phyloP scores from a whole-genome alignment of 64 coral and sea anemone species.

The Pocillopora verrucosa region DNA sequence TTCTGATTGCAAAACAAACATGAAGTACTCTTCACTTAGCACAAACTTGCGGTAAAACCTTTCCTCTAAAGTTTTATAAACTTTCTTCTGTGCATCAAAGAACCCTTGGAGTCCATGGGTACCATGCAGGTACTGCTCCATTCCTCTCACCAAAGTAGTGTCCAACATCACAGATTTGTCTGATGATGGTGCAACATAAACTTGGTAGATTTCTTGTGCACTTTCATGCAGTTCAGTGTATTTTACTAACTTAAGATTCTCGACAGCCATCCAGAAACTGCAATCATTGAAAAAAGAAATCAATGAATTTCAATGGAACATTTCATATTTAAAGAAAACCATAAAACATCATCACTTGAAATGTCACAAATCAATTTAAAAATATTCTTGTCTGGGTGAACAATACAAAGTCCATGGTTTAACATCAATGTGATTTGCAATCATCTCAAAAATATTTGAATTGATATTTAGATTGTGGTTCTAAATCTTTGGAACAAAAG shows the following conservation, averaged over 20 bases:
- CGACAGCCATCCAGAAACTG: conserved; percentile 95
- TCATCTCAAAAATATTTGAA: not conserved
- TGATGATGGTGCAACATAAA: conserved; percentile 83
- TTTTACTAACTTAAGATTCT: conserved; percentile 83
- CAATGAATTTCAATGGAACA: not conserved
- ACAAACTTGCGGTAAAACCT: conserved; percentile 90
- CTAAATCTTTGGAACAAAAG: too few species aligned
- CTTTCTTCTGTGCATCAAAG: conserved; percentile 88
- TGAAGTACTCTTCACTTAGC: conserved; percentile 80
- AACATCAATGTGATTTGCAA: not conserved
- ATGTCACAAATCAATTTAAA: too few species aligned
- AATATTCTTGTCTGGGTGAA: not conserved
- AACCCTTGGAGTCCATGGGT: conserved; percentile 64
- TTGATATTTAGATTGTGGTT: too few species aligned
- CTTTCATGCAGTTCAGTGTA: conserved; percentile 66
- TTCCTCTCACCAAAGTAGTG: conserved; percentile 75
- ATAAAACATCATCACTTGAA: not conserved
- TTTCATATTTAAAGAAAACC: not conserved
- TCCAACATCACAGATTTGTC: conserved; percentile 93
- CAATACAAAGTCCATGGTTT: not conserved
- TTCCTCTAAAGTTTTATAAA: conserved; percentile 73
- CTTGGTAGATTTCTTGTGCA: conserved; percentile 92
- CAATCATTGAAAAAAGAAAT: conserved; percentile 10
- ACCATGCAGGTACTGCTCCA: conserved; percentile 82
- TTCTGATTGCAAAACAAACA: conserved; percentile 87